Percentiles rank a stretch among this genome's conserved stretches.
These are phyloP conservation scores for Columba livia DNA, from an alignment of 2,113 vertebrate genomes.

Conservation along the genomic window DNA sequence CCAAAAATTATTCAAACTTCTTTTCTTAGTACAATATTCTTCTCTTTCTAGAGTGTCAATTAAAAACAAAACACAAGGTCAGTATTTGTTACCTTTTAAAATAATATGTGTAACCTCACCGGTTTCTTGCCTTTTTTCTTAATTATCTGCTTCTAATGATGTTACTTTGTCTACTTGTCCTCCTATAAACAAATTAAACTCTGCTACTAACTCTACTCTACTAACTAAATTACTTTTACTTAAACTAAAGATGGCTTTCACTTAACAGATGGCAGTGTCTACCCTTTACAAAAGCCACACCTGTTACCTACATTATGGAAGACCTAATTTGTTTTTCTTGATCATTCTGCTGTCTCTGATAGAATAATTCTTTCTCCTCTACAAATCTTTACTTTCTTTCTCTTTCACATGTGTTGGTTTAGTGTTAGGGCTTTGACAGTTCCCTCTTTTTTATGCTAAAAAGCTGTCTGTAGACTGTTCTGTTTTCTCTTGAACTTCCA, in stretches of 20 bases:
- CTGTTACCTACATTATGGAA: constrained; percentile 33
- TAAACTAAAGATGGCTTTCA: background rate
- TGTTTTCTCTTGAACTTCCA: background rate
- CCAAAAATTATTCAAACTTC: background rate
- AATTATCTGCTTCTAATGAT: background rate
- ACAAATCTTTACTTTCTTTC: background rate
- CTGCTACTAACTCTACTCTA: background rate
- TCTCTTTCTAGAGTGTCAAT: background rate
- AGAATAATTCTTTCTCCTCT: constrained; percentile 38
- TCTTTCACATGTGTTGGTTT: background rate
- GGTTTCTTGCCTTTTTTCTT: background rate
- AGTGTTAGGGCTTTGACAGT: background rate
- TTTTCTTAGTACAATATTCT: background rate
- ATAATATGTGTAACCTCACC: background rate
- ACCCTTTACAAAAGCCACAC: background rate
- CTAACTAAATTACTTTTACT: background rate
- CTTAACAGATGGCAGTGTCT: background rate
- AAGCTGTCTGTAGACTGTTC: background rate
- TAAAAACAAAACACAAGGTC: background rate
- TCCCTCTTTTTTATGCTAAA: background rate
- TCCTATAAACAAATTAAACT: background rate
- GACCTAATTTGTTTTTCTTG: constrained; percentile 41
- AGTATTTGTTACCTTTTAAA: background rate
- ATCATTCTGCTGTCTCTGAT: constrained; percentile 16
- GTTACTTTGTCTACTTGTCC: background rate